A percentile compares a stretch with the other conserved stretches of the same genome.
Evolutionary conservation across 2,888 invertebrate genomes (phyloP).

Genomic region (Mystacides longicornis): DNA sequence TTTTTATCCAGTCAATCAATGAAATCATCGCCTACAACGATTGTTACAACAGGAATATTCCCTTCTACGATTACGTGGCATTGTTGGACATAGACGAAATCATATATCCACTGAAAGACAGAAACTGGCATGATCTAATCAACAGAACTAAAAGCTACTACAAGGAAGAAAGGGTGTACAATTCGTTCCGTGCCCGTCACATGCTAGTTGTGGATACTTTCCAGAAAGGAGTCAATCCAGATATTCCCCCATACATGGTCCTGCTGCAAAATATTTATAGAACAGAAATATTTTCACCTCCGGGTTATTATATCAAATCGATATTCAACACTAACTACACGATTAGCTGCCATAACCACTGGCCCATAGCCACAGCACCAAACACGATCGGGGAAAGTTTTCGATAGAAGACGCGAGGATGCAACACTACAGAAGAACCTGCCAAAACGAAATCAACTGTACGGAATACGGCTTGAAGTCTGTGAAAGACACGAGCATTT

Average conservation of each 20-base stretch:
- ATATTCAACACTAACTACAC: constrained; percentile 88
- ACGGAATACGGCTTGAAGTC: constrained; percentile 65
- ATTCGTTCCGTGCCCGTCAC: constrained; percentile 82
- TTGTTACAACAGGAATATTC: constrained; percentile 87
- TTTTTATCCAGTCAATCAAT: constrained; percentile 88
- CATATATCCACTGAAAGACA: constrained; percentile 76
- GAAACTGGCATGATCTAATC: constrained; percentile 73
- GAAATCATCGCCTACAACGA: constrained; percentile 95
- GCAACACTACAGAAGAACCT: constrained; percentile 90
- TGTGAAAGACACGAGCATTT: constrained; percentile 66
- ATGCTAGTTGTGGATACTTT: constrained; percentile 87
- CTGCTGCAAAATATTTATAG: constrained; percentile 89
- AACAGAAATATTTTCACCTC: constrained; percentile 83
- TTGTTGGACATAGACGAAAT: constrained; percentile 90
- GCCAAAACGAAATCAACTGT: constrained; percentile 77
- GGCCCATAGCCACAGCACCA: constrained; percentile 54
- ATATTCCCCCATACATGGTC: constrained; percentile 80
- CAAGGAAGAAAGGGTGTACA: constrained; percentile 49
- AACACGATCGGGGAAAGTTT: constrained; percentile 52
- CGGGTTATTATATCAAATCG: constrained; percentile 88
- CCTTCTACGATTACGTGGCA: constrained; percentile 80
- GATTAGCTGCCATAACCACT: constrained; percentile 84
- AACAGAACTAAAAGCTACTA: constrained; percentile 56
- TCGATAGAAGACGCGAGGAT: constrained; percentile 77
- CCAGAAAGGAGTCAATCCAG: constrained; percentile 68